Conservation (phyloP, 2,113 vertebrate genomes). For the Malurus alboscapulatus region DNA sequence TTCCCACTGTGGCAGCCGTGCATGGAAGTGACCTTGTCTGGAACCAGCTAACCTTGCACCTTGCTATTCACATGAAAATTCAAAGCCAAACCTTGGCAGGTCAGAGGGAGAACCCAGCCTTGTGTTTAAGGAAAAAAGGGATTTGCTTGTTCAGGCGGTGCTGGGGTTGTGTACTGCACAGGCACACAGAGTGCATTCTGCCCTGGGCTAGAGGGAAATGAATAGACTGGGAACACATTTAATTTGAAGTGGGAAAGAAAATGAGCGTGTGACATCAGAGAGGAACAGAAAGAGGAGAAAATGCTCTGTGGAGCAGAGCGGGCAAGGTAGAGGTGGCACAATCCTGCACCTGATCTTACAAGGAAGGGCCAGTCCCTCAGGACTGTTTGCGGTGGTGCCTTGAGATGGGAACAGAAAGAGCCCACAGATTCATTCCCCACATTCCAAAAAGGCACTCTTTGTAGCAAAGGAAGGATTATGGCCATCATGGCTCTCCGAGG, state of each 20-base stretch:
- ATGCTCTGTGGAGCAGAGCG: accelerated
- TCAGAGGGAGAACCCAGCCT: slow-evolving; percentile 13
- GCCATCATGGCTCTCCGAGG: neutral
- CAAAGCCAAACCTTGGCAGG: slow-evolving; percentile 37
- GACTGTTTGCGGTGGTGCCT: neutral
- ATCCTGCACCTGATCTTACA: neutral
- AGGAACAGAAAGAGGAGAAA: neutral
- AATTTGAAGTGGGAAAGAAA: neutral
- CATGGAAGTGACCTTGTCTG: slow-evolving; percentile 55
- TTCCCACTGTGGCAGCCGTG: neutral
- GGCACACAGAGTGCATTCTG: neutral
- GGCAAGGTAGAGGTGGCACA: neutral
- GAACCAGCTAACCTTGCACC: slow-evolving; percentile 38
- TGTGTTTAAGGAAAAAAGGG: neutral
- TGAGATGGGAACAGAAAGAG: neutral
- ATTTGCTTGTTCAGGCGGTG: slow-evolving; percentile 3
- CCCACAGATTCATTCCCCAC: neutral
- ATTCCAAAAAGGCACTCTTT: neutral
- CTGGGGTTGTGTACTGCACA: neutral
- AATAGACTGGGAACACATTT: neutral
- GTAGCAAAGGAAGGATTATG: neutral
- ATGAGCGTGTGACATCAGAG: neutral
- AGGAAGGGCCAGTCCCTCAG: neutral
- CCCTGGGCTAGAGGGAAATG: neutral
- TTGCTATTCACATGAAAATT: slow-evolving; percentile 31